phyloP scores from a whole-genome alignment of 23 tunicate species.

The Styela clava region DNA sequence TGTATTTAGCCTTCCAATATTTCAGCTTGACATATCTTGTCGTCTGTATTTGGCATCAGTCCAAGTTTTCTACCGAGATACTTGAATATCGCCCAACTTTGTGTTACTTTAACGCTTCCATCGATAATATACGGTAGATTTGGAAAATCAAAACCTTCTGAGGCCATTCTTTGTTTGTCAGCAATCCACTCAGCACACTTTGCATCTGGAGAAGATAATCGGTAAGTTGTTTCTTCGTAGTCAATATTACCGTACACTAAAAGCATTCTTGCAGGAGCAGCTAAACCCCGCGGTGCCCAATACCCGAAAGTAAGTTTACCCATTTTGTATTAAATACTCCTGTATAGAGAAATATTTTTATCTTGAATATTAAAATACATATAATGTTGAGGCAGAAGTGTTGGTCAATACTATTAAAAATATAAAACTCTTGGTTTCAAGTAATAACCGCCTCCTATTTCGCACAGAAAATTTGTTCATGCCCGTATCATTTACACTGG shows the following conservation, averaged over 20 bases:
- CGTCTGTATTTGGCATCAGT: slow-evolving; percentile 22
- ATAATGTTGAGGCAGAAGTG: too few species aligned
- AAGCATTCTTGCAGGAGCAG: slow-evolving; percentile 31
- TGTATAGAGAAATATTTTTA: too few species aligned
- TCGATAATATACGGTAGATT: slow-evolving; percentile 60
- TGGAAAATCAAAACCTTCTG: slow-evolving; percentile 42
- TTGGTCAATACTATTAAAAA: too few species aligned
- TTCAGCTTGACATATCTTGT: slow-evolving; percentile 16
- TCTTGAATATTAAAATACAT: too few species aligned
- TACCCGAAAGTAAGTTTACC: slow-evolving; percentile 21
- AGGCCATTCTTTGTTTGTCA: neutral
- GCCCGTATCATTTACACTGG: too few species aligned
- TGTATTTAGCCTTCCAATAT: slow-evolving; percentile 20
- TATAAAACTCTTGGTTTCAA: too few species aligned
- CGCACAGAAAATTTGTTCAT: too few species aligned
- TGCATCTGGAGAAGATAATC: neutral
- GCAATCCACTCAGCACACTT: neutral
- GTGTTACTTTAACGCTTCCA: slow-evolving; percentile 44
- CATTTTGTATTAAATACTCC: too few species aligned
- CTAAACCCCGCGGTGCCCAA: slow-evolving; percentile 34
- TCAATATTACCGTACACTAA: slow-evolving; percentile 29
- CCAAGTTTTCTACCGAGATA: slow-evolving; percentile 39
- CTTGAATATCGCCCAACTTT: slow-evolving; percentile 29
- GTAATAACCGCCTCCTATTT: too few species aligned
- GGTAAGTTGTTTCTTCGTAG: slow-evolving; percentile 12